Conservation (phyloP, 2,888 invertebrate species). For the Metallyticus violacea region DNA sequence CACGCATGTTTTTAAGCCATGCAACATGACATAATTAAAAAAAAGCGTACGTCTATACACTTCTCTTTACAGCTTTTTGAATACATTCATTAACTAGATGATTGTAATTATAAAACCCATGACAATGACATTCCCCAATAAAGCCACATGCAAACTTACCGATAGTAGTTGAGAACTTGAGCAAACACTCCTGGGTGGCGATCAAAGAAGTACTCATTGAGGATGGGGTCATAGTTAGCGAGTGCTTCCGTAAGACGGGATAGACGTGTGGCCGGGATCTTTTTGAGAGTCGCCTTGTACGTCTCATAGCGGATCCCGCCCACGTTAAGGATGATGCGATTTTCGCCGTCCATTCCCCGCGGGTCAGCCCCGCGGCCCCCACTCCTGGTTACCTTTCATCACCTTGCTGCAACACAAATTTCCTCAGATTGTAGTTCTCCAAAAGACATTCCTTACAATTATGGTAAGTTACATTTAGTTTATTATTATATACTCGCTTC, state of each 20-base stretch:
- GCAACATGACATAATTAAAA: too few species aligned
- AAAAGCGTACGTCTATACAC: too few species aligned
- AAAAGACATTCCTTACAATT: too few species aligned
- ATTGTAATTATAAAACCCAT: too few species aligned
- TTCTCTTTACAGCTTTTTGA: too few species aligned
- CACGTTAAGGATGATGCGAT: conserved; percentile 90
- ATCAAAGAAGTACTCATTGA: conserved; percentile 88
- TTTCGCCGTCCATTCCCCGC: conserved; percentile 79
- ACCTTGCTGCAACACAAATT: neutral
- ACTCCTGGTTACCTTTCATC: neutral
- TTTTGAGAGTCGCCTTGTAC: conserved; percentile 79
- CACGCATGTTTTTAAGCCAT: too few species aligned
- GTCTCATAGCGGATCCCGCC: conserved; percentile 85
- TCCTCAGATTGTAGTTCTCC: too few species aligned
- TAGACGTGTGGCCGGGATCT: conserved; percentile 83
- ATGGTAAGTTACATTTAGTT: too few species aligned
- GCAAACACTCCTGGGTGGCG: conserved; percentile 88
- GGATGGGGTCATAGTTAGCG: conserved; percentile 84
- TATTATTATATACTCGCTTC: too few species aligned
- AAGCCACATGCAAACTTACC: too few species aligned
- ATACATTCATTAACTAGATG: too few species aligned
- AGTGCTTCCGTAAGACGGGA: conserved; percentile 80
- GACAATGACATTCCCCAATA: too few species aligned
- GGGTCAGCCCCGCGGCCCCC: conserved; percentile 7
- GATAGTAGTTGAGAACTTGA: conserved; percentile 84